Evolutionary conservation across 2,113 vertebrate genomes (phyloP).

Genomic region (Equus przewalskii): DNA sequence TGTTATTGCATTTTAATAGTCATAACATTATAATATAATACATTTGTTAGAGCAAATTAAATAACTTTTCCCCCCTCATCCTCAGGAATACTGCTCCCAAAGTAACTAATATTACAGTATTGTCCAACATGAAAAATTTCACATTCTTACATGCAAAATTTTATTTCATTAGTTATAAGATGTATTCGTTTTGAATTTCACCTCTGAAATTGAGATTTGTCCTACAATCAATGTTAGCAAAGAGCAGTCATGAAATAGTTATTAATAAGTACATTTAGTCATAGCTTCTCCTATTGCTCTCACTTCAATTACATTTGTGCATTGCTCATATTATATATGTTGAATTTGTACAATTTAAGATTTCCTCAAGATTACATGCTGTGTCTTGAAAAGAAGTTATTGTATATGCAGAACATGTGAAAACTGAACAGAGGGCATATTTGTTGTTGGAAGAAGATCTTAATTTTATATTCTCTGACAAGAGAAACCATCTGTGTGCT

Average conservation of each 20-base stretch:
- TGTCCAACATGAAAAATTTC: not conserved
- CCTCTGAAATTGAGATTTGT: not conserved
- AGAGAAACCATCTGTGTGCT: not conserved
- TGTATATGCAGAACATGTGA: conserved; percentile 3
- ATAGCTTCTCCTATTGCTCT: not conserved
- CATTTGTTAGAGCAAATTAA: conserved; percentile 24
- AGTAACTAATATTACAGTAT: not conserved
- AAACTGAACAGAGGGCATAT: not conserved
- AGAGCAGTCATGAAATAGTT: not conserved
- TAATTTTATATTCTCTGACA: not conserved
- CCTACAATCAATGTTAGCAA: not conserved
- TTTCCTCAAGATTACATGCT: not conserved
- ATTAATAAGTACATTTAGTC: not conserved
- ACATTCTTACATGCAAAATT: not conserved
- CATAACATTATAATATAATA: not conserved
- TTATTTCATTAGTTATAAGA: not conserved
- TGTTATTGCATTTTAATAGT: not conserved
- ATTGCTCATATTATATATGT: not conserved
- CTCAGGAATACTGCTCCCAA: not conserved
- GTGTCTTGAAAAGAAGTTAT: not conserved
- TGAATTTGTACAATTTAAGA: conserved; percentile 16
- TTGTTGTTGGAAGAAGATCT: not conserved
- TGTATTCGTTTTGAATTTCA: not conserved
- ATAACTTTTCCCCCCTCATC: not conserved
- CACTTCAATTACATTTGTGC: not conserved